Conservation (phyloP, 2,797 vertebrate species). For the Rousettus madagascariensis region DNA sequence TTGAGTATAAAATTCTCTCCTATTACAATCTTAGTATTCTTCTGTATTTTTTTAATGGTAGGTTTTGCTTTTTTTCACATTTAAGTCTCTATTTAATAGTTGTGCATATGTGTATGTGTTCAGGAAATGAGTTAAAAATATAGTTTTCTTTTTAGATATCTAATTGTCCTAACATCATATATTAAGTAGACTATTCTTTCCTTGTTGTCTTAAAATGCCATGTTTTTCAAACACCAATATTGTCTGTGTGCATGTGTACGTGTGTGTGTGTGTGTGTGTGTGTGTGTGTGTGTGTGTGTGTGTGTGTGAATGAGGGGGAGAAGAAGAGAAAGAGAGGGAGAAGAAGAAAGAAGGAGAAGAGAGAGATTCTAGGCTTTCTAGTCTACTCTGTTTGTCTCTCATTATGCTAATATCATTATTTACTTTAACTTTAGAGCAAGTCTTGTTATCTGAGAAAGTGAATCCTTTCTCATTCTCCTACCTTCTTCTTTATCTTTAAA, state of each 20-base stretch:
- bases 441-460: neutral
- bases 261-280: neutral
- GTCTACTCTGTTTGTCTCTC: neutral
- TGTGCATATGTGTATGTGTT: neutral
- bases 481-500: neutral
- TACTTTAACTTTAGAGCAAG: slow-evolving; percentile 16
- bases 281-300: neutral
- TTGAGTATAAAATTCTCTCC: neutral
- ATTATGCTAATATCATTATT: neutral
- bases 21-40: neutral
- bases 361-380: neutral
- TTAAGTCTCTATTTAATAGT: slow-evolving; percentile 10
- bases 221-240: neutral
- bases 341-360: neutral
- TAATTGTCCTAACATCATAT: neutral
- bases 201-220: neutral
- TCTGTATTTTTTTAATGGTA: neutral
- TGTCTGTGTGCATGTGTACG: neutral
- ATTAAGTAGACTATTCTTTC: neutral
- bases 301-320: neutral
- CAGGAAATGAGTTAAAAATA: slow-evolving; percentile 7
- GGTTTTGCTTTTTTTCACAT: slow-evolving; percentile 6
- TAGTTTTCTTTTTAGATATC: slow-evolving; percentile 23
- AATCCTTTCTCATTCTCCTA: neutral
- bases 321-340: neutral